Percentiles rank a stretch among this genome's conserved stretches.
Evolutionary conservation across 1,140 invertebrate genomes (phyloP).

Genomic region (Hormaphis cornu): DNA sequence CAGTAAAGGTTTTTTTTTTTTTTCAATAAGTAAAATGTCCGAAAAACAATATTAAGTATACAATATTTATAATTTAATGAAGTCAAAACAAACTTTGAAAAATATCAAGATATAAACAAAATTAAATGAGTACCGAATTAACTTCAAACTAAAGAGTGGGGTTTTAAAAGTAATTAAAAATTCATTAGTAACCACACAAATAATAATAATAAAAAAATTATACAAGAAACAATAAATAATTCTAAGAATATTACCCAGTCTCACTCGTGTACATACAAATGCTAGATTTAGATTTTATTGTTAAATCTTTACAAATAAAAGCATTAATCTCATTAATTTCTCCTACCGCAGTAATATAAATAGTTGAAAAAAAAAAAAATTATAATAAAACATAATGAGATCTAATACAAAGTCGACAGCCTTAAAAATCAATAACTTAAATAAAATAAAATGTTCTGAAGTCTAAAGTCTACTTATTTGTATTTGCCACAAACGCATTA

Average conservation of each 20-base stretch:
- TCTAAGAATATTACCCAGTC: constrained; percentile 20
- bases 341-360: constrained; percentile 17
- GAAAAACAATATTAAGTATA: neutral
- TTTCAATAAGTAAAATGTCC: too few species aligned
- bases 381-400: constrained; percentile 20
- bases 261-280: constrained; percentile 26
- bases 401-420: constrained; percentile 21
- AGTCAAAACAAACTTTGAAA: constrained; percentile 20
- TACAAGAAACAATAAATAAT: neutral
- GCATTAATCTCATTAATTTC: neutral
- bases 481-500: neutral
- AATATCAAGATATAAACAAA: constrained; percentile 23
- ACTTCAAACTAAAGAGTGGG: neutral
- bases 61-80: constrained; percentile 16
- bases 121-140: neutral
- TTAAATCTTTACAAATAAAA: neutral
- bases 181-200: neutral
- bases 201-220: neutral
- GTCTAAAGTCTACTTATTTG: neutral
- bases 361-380: neutral
- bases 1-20: too few species aligned
- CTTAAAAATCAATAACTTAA: constrained; percentile 22
- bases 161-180: neutral
- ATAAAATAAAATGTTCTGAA: neutral
- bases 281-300: constrained; percentile 15